Percentiles rank a stretch among this genome's conserved stretches.
These are phyloP conservation scores for Tinea pellionella DNA, from an alignment of 2,888 invertebrate genomes.

Conservation along the genomic window DNA sequence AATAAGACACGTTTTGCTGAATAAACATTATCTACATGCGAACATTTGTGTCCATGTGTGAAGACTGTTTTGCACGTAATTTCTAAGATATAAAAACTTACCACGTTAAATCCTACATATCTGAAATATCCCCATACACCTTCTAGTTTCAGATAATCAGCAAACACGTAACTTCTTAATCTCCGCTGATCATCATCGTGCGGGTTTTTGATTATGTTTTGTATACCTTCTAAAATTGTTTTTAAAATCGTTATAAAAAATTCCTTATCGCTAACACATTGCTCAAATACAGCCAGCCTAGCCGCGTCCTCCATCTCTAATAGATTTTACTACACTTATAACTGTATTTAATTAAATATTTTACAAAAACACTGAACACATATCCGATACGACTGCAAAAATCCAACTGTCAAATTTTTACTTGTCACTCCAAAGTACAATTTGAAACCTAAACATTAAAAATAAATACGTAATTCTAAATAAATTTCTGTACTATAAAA, in stretches of 20 bases:
- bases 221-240: conserved; percentile 35
- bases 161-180: conserved; percentile 35
- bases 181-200: conserved; percentile 40
- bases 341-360: background rate
- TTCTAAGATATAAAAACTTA: conserved; percentile 23
- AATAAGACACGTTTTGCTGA: too few species aligned
- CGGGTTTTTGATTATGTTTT: conserved; percentile 30
- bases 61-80: too few species aligned
- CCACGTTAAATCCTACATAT: conserved; percentile 47
- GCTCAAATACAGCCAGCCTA: conserved; percentile 54
- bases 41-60: too few species aligned
- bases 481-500: too few species aligned
- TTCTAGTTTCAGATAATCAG: conserved; percentile 29
- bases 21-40: too few species aligned
- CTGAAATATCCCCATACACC: conserved; percentile 46
- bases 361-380: background rate
- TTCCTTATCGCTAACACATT: conserved; percentile 35
- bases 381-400: background rate
- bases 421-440: conserved; percentile 30
- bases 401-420: conserved; percentile 49
- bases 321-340: background rate
- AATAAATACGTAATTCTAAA: too few species aligned
- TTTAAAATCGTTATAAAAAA: conserved; percentile 41
- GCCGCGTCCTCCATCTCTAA: conserved; percentile 56
- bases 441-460: background rate